Base-by-base conservation (phyloP, 2,888 invertebrate genomes). In the Pristionchus entomophagus region DNA sequence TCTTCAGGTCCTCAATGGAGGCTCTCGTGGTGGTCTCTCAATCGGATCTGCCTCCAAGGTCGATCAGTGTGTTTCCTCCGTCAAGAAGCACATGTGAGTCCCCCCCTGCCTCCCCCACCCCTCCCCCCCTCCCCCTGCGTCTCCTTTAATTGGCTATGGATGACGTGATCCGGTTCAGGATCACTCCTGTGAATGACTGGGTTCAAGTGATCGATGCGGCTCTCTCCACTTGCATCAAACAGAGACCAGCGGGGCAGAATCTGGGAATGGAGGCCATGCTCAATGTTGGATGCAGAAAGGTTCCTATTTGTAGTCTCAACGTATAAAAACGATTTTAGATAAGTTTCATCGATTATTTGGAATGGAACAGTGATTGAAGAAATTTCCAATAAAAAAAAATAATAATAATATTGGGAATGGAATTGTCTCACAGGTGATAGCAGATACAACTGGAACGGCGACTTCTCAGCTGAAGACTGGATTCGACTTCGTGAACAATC, bases 401-500 rank as follows among this genome's bases (percentile, higher is more conserved):
- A n/a, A n/a, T n/a, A n/a, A n/a, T n/a, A n/a, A n/a, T n/a, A n/a
- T n/a, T n/a, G n/a, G n/a, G n/a, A n/a, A n/a, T n/a, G n/a, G n/a
- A n/a, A n/a, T n/a, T n/a, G n/a, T 62, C 78, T 17, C 85, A 41
- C 73, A 90, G 90, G 90, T 92, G 62, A 93, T 93, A 86, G 92
- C 93, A 85, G 92, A 92, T 82, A 90, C 92, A 4, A 91, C 92
- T 35, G 92, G 92, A 62, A 88, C 91, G 17, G 92, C 93, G 38
- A 88, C 92, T 26, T 84, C 89, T 85, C 93, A 93, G 86, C 89
- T 93, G 78, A 92, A 92, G 88, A 92, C 92, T 84, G 92, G 93
- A 59, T 93, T 92, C 88, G 93, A 93, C 86, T 93, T 93, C 83
- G 89, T 95, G 77, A 93, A 94, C 56, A 92, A 93, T 87, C 90